Conservation (phyloP, 2,797 vertebrate genomes). For the Enteromius afrohamiltoni region DNA sequence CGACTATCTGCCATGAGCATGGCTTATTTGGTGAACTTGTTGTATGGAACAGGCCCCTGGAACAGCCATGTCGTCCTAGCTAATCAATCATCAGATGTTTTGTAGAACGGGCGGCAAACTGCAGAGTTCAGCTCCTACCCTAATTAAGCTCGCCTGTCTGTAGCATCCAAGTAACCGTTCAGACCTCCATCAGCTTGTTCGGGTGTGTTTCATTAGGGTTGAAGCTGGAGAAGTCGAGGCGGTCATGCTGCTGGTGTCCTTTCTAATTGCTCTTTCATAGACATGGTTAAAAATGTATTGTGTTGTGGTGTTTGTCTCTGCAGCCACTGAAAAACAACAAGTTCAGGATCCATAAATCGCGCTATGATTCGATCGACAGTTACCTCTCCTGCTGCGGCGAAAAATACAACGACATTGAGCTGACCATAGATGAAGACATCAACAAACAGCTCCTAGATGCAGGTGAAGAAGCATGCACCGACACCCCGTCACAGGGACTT, state of each 20-base stretch:
- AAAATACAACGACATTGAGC: constrained; percentile 97
- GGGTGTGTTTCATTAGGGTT: too few relatives aligned
- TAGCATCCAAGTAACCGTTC: too few relatives aligned
- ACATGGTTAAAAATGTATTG: not conserved
- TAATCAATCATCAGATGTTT: not conserved
- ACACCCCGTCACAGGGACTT: not conserved
- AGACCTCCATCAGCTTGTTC: too few relatives aligned
- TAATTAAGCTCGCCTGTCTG: too few relatives aligned
- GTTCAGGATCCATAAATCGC: constrained; percentile 96
- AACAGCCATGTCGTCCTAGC: not conserved
- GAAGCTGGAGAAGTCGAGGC: not conserved
- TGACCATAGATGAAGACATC: constrained; percentile 93
- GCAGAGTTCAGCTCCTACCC: too few relatives aligned
- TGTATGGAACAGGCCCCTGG: too few relatives aligned
- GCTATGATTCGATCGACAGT: constrained; percentile 98
- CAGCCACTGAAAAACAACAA: constrained; percentile 94
- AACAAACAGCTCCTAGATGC: constrained; percentile 88
- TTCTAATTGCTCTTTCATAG: not conserved
- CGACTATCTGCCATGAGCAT: too few relatives aligned
- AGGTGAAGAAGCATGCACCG: constrained; percentile 80
- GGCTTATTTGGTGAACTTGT: too few relatives aligned
- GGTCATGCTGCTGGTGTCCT: not conserved
- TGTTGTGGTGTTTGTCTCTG: constrained; percentile 15
- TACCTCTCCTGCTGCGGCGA: constrained; percentile 95
- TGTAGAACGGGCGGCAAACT: too few relatives aligned